A percentile compares a stretch with the other conserved stretches of the same genome.
These are phyloP conservation scores for Apoda limacodes DNA, from an alignment of 2,888 invertebrate genomes.

Conservation along the genomic window DNA sequence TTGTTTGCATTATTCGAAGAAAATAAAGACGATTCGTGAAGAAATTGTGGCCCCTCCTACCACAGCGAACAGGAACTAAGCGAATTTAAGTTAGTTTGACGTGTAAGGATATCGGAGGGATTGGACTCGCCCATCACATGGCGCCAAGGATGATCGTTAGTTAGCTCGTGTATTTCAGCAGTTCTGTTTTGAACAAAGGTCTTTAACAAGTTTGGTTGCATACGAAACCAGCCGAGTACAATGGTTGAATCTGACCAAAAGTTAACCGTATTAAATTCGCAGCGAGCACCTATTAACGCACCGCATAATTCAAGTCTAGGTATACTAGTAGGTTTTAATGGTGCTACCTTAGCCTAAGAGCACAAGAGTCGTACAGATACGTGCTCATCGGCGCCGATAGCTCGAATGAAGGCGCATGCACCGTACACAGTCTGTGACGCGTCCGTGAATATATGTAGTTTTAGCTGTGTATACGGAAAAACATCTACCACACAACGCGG, in stretches of 20 bases:
- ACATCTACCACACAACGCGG: constrained; percentile 4
- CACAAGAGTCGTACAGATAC: constrained; percentile 17
- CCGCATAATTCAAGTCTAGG: too few species aligned
- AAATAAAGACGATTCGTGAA: too few species aligned
- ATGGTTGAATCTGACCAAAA: constrained; percentile 23
- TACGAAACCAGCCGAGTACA: too few species aligned
- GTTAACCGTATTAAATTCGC: constrained; percentile 10
- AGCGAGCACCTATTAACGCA: constrained; percentile 16
- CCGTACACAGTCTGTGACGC: too few species aligned
- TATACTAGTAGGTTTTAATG: constrained; percentile 19
- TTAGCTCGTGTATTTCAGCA: constrained; percentile 17
- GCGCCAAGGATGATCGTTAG: constrained; percentile 5
- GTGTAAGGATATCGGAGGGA: constrained; percentile 6
- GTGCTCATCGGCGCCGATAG: neutral
- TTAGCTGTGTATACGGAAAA: neutral
- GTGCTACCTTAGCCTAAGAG: constrained; percentile 22
- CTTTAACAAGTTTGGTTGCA: constrained; percentile 19
- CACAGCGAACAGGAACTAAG: constrained; percentile 4
- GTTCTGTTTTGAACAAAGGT: too few species aligned
- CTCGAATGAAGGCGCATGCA: constrained; percentile 20
- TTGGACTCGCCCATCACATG: too few species aligned
- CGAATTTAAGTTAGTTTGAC: constrained; percentile 1
- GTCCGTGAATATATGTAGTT: constrained; percentile 16
- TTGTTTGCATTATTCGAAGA: too few species aligned
- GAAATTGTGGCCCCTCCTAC: constrained; percentile 10